Evolutionary conservation across 2,797 vertebrate genomes (phyloP).

Genomic region (Leontopithecus rosalia): DNA sequence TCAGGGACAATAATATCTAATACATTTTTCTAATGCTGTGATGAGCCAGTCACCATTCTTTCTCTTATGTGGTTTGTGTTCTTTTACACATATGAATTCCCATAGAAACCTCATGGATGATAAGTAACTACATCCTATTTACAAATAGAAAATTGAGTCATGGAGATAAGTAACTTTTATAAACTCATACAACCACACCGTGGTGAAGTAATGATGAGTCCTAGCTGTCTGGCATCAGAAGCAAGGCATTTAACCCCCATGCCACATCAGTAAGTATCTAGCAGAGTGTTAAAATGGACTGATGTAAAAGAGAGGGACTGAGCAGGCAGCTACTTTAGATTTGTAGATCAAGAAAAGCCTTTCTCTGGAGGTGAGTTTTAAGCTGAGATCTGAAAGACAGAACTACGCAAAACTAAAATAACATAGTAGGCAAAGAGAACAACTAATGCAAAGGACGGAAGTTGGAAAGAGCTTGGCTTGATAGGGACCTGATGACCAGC

Average conservation of each 20-base stretch:
- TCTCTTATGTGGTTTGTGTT: not conserved
- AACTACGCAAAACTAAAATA: not conserved
- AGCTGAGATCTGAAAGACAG: not conserved
- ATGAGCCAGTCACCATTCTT: not conserved
- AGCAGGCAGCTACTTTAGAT: not conserved
- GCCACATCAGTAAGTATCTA: not conserved
- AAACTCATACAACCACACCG: not conserved
- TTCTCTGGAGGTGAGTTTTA: not conserved
- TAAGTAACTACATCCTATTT: conserved; percentile 29
- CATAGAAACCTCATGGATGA: not conserved
- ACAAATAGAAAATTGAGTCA: conserved; percentile 32
- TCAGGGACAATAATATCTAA: not conserved
- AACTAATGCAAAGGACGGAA: not conserved
- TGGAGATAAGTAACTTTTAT: not conserved
- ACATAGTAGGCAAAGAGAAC: not conserved
- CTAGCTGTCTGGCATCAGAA: not conserved
- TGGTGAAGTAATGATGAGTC: not conserved
- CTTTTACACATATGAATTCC: not conserved
- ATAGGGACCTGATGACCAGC: not conserved
- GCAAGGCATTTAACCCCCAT: not conserved
- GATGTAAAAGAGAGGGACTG: not conserved
- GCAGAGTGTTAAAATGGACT: not conserved
- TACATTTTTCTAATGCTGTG: not conserved
- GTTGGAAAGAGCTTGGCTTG: not conserved
- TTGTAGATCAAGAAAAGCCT: not conserved